Base-by-base conservation (phyloP, 2,113 vertebrate species). In the Salminus brasiliensis region DNA sequence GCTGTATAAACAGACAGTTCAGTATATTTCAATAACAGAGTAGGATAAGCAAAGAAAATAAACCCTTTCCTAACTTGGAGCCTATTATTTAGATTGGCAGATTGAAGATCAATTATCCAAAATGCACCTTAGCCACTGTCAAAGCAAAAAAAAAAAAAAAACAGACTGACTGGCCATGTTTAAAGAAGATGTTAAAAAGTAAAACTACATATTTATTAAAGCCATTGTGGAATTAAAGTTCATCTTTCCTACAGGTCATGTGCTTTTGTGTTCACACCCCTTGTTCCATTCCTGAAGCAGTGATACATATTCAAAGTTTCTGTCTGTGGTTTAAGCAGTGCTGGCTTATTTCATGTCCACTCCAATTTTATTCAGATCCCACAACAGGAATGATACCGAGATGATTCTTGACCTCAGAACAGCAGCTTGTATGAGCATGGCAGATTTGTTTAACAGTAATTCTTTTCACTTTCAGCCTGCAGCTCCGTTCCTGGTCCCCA, bases 401-500 rank as follows among this genome's bases (percentile, higher is more conserved):
- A 47, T 43, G 66, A 43, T 16, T 3, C 1, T 27, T 30, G 15
- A 49, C 67, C 8, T 18, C 27, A 49, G 4, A 70, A 21, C 43
- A 70, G 41, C 62, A 27, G 30, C 27, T 29, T 71, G 34, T 5
- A 36, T 10, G 8, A 49, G n/a, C 3, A 0, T n/a, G 30, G 9
- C 16, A 43, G 21, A 10, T 29, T 60, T 62, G 8, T 68, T 60
- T 68, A 41, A 39, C 8, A 1, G 21, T 62, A 2, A 0, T 39
- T 47, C 15, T 47, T 5, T 80, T 53, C 7, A 11, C 3, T 79
- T 83, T 43, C 23, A 94, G 93, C 85, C 63, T 91, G 67, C 91
- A 89, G 84, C 72, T 90, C 55, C 82, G 80, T 16, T 89, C 92
- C 30, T 93, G 90, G 92, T 92, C 92, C 60, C 88, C 92, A 66